A percentile compares a stretch with the other conserved stretches of the same genome.
phyloP scores from a whole-genome alignment of 2,113 vertebrate species.

The Rana temporaria region DNA sequence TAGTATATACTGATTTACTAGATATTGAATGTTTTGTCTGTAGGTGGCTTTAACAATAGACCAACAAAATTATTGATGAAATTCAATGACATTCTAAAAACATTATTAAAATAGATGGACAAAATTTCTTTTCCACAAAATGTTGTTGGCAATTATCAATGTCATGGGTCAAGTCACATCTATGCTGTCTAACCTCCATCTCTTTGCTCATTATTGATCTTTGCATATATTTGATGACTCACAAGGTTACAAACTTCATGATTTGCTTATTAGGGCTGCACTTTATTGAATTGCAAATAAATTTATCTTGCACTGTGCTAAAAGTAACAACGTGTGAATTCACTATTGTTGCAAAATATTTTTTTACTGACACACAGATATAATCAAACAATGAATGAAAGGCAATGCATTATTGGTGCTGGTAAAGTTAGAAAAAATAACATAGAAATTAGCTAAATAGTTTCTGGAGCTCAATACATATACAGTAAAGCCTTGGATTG shows the following conservation, averaged over 20 bases:
- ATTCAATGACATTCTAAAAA: constrained; percentile 2
- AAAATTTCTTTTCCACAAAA: neutral
- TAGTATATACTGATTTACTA: neutral
- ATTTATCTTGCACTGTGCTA: neutral
- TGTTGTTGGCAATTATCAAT: constrained; percentile 11
- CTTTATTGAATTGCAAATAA: neutral
- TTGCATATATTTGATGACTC: neutral
- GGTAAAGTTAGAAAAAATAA: too few species aligned
- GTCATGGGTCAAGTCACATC: constrained; percentile 16
- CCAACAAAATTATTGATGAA: constrained; percentile 10
- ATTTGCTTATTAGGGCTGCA: neutral
- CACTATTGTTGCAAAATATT: neutral
- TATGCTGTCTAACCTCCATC: neutral
- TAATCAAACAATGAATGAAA: too few species aligned
- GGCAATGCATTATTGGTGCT: too few species aligned
- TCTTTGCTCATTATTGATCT: neutral
- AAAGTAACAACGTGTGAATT: neutral
- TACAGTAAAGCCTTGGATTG: too few species aligned
- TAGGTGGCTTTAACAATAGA: neutral
- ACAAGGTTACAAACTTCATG: neutral
- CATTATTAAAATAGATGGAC: neutral
- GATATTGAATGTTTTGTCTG: neutral
- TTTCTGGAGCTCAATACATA: too few species aligned
- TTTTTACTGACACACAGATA: neutral
- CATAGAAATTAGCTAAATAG: too few species aligned